Evolutionary conservation across 2,888 invertebrate species (phyloP), one percentile per base, ranked within the genome.

Genomic region (Drosophila birchii): DNA sequence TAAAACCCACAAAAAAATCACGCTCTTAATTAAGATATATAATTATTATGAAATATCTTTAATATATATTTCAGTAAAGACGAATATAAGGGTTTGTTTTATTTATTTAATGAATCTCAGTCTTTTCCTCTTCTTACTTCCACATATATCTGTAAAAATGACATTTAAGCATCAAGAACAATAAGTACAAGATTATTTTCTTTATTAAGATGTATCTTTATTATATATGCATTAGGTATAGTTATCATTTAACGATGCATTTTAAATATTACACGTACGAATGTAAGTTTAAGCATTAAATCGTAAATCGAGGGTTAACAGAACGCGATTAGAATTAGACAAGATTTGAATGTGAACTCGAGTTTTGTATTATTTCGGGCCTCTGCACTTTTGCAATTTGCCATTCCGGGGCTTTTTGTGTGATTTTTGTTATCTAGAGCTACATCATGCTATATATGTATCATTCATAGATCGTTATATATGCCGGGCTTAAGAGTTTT

Each of bases 191-290:
- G 0, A 0, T 4, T 1, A 2, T n/a, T 44, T 70, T 78, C 64
- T 85, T 81, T 83, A 86, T 86, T 86, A 83, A 79, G 89, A 88
- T 78, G 78, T 90, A 85, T 88, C 72, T 81, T 85, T 90, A 90
- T 90, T 88, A 86, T 88, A 89, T 89, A 82, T 72, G 54, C 68
- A 56, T 73, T 83, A 86, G 79, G 70, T 70, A 71, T 84, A 81
- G 63, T 85, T 85, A 85, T 83, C 72, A 80, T 73, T 78, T 77
- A 83, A 83, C 83, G 70, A 66, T 82, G 82, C 81, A 79, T 80
- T 77, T 75, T 75, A 79, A 80, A 78, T 81, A 80, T 84, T 84
- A 86, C 79, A 84, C 66, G 76, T 75, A 81, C 79, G 79, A 75
- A 76, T 81, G 76, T 83, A 82, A 85, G 70, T 75, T 75, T 75